Conservation (phyloP, 2,113 vertebrate species). For the Scopus umbretta region DNA sequence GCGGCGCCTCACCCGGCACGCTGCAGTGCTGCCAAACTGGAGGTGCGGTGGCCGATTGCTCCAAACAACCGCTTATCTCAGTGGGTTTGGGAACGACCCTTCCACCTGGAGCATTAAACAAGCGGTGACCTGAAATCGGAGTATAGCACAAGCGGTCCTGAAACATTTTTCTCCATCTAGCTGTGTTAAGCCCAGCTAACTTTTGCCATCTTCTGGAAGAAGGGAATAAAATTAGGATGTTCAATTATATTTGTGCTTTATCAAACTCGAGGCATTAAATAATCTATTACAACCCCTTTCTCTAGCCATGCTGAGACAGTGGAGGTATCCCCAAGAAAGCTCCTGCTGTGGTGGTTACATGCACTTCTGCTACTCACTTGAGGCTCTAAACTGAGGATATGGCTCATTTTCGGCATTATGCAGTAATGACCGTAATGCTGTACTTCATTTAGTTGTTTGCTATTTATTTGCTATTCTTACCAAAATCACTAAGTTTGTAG, state of each 20-base stretch:
- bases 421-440: neutral
- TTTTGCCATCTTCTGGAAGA: constrained; percentile 60
- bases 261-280: neutral
- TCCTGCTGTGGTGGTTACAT: neutral
- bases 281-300: neutral
- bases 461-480: neutral
- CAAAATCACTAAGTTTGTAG: neutral
- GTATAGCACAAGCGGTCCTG: neutral
- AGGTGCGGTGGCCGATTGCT: neutral
- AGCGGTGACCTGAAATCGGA: neutral
- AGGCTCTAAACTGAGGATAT: neutral
- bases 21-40: neutral
- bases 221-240: neutral
- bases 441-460: neutral
- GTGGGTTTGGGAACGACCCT: neutral
- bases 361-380: neutral
- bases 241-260: neutral
- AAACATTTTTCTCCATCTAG: neutral
- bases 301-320: neutral
- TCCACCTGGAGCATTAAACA: neutral
- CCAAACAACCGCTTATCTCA: neutral
- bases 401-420: neutral
- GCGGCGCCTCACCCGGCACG: neutral
- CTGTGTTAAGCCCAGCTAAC: neutral
- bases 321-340: neutral